Evolutionary conservation across 2,113 vertebrate species (phyloP), one percentile per base, ranked within the genome.

Genomic region (Amazona vittata): DNA sequence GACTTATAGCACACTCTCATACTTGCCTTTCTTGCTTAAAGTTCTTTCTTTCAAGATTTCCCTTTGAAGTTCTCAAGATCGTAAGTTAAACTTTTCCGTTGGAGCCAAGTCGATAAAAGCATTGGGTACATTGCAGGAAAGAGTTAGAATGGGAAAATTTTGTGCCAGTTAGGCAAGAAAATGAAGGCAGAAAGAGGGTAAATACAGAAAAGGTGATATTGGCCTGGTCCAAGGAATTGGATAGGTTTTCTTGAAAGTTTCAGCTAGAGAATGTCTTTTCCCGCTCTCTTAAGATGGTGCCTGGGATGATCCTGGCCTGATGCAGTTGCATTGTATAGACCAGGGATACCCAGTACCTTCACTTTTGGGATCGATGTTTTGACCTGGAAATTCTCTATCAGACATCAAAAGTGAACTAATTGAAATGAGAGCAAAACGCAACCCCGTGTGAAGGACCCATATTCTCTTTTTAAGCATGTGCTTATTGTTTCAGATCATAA

Each of bases 201-300:
- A 64, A 37, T 20, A 13, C 5, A 53, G 69, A 69, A 63, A 47
- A 75, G 5, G 12, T 63, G 12, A 1, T 69, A 41, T 43, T 85
- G 24, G 10, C 7, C 10, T 35, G 2, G 17, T 41, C 63, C 14
- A 52, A 44, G 63, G 6, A 62, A 49, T 19, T 35, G 13, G 77
- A 73, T 15, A 73, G 26, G 4, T 71, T 20, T 83, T 44, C 49
- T 35, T 26, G 50, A 73, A 71, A 77, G 11, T 50, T 77, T 71
- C 33, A 41, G 6, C 24, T 71, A 18, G 29, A 73, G 17, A 41
- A 41, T 65, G 31, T 37, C 22, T 44, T 82, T 44, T 50, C 17
- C 21, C 1, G 0, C 14, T 69, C 0, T 47, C 25, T 24, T 29
- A 11, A 52, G 50, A 35, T 24, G 7, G 7, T 43, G 10, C 20